Base-by-base conservation (phyloP, 1,140 invertebrate genomes). In the Aphidius gifuensis region DNA sequence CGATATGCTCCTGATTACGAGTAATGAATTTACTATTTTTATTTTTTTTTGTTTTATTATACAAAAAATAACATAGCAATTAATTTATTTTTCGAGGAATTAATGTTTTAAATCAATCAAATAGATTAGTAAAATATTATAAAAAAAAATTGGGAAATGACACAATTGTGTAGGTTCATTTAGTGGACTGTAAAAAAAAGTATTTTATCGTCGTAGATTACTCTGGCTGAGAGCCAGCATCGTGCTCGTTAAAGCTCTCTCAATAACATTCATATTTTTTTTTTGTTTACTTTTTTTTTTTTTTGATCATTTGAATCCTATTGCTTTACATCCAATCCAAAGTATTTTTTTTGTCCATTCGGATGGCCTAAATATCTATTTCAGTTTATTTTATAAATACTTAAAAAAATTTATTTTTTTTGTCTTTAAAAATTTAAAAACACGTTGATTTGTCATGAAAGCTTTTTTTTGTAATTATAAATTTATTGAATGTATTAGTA, bases 1-100 rank as follows among this genome's bases (percentile, higher is more conserved):
- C 80, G 80, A 68, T 81, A 80, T 66, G 77, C 75, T 55, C 75
- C 78, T 53, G 80, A 81, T 68, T 80, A 80, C 66, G 80, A 81
- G 80, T 81, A 74, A 80, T 64, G 65, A 61, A 57, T 4, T 32
- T 32, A 16, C 16, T 16, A 9, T 16, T 49, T 49, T n/a, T 49
- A n/a, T 59, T 23, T 23, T 11, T 49, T n/a, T 8, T 48, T 6
- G 16, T 9, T 8, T 23, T 49, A 6, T 8, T n/a, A n/a, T 6
- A 39, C 38, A 42, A 21, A 16, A 16, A 16, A 11, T 5, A 42
- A 42, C 23, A 11, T 16, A 16, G 16, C 16, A 32, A 53, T 11
- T 38, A 4, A 1, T 32, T 32, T 32, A 32, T 32, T 32, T 32
- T 32, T 32, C 2, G 4, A 32, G 4, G 4, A 32, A 32, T 32